Percentiles rank a stretch among this genome's conserved stretches.
Evolutionary conservation across 2,797 vertebrate genomes (phyloP).

Genomic region (Dallia pectoralis): DNA sequence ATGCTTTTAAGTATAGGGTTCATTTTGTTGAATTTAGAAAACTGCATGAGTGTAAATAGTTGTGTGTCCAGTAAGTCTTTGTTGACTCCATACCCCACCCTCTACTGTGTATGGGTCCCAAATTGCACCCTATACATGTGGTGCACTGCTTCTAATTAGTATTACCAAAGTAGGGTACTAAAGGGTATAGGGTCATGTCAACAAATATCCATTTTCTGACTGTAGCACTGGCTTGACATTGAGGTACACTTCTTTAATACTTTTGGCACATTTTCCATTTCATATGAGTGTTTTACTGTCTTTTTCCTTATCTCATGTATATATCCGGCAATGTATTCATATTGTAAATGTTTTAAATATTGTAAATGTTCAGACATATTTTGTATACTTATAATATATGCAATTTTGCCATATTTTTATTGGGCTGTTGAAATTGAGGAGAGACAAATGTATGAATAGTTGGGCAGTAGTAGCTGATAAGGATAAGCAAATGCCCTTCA

Average conservation of each 20-base stretch:
- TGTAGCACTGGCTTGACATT: conserved; percentile 53
- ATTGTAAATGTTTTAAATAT: conserved; percentile 81
- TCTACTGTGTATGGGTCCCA: not conserved
- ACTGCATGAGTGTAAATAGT: conserved; percentile 69
- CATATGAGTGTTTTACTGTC: conserved; percentile 33
- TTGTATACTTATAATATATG: conserved; percentile 68
- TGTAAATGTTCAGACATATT: conserved; percentile 82
- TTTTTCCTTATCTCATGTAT: conserved; percentile 35
- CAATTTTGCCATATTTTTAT: conserved; percentile 77
- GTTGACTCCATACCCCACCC: conserved; percentile 18
- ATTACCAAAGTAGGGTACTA: conserved; percentile 20
- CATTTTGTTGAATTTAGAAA: conserved; percentile 34
- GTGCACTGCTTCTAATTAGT: not conserved
- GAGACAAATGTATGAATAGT: conserved; percentile 23
- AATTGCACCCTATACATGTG: not conserved
- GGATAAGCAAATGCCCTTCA: not conserved
- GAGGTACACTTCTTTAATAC: conserved; percentile 45
- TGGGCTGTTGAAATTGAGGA: conserved; percentile 57
- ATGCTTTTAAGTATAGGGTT: conserved; percentile 46
- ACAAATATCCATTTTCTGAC: conserved; percentile 13
- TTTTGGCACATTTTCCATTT: conserved; percentile 39
- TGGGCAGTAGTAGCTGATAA: conserved; percentile 25
- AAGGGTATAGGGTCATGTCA: conserved; percentile 27
- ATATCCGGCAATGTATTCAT: conserved; percentile 45
- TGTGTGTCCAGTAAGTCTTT: conserved; percentile 32